phyloP scores from a whole-genome alignment of 2,888 invertebrate genomes.

The Caenorhabditis sulstoni region DNA sequence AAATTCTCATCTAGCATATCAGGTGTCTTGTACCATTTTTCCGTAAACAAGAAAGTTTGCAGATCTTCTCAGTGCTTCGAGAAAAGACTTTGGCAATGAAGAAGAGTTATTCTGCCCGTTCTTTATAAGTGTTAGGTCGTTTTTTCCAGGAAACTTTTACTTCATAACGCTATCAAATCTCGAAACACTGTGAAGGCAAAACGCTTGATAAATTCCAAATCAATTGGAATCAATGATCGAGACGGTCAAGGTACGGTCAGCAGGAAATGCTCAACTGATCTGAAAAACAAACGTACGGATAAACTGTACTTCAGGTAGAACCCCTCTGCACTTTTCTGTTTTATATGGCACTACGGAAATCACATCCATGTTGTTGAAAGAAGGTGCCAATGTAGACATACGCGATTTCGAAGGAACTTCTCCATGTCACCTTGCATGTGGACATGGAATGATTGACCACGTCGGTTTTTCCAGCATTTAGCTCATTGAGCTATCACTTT shows the following conservation, averaged over 20 bases:
- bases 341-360: slow-evolving; percentile 62
- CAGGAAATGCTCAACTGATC: too few relatives aligned
- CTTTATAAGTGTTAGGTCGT: too few relatives aligned
- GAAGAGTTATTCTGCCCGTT: too few relatives aligned
- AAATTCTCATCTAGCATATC: slow-evolving; percentile 70
- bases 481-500: slow-evolving; percentile 81
- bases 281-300: neutral
- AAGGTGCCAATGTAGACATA: slow-evolving; percentile 64
- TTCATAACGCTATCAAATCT: slow-evolving; percentile 61
- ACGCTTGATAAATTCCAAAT: slow-evolving; percentile 60
- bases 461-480: slow-evolving; percentile 36
- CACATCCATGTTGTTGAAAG: slow-evolving; percentile 54
- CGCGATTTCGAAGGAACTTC: slow-evolving; percentile 65
- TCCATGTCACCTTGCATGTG: slow-evolving; percentile 66
- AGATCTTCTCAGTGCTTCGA: slow-evolving; percentile 69
- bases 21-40: slow-evolving; percentile 41
- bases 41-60: slow-evolving; percentile 26
- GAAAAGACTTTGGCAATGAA: slow-evolving; percentile 23
- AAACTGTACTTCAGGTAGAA: slow-evolving; percentile 43
- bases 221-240: slow-evolving; percentile 65
- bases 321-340: slow-evolving; percentile 68
- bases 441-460: slow-evolving; percentile 69
- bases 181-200: neutral
- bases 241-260: slow-evolving; percentile 59
- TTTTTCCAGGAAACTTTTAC: slow-evolving; percentile 29